Percentiles rank a stretch among this genome's conserved stretches.
Evolutionary conservation across 2,888 invertebrate genomes (phyloP).

Genomic region (Parapristionchus giblindavisi): DNA sequence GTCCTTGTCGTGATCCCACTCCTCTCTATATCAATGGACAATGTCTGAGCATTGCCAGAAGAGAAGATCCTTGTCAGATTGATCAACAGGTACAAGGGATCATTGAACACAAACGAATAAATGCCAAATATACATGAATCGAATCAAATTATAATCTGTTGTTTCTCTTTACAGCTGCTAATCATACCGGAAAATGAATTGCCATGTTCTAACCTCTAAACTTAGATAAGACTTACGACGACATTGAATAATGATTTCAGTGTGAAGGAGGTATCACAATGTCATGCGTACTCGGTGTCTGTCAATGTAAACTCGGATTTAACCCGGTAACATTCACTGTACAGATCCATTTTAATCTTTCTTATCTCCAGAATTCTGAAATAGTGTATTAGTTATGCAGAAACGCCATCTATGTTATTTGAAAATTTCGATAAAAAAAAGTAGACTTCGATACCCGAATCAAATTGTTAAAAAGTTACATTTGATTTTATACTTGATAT

Average conservation of each 20-base stretch:
- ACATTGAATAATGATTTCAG: conserved; percentile 53
- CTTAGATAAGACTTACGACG: no score
- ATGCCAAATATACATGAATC: background rate
- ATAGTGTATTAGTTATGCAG: no score
- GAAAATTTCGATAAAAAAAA: no score
- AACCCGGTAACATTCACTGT: conserved; percentile 50
- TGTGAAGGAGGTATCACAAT: conserved; percentile 69
- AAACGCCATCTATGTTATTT: no score
- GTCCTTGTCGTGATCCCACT: conserved; percentile 69
- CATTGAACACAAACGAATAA: background rate
- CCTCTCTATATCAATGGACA: conserved; percentile 69
- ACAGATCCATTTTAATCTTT: background rate
- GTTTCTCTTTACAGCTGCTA: no score
- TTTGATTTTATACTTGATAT: no score
- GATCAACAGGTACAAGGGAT: conserved; percentile 63
- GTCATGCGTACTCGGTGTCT: conserved; percentile 62
- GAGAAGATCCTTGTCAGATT: conserved; percentile 68
- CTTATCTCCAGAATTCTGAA: no score
- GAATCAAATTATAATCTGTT: background rate
- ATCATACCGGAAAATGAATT: no score
- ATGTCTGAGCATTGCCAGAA: conserved; percentile 67
- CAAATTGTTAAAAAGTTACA: no score
- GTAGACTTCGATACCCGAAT: no score
- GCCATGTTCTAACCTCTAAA: no score
- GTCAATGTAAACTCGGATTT: conserved; percentile 65